Conservation (phyloP, 2,797 vertebrate genomes). For the Hydrolagus colliei region DNA sequence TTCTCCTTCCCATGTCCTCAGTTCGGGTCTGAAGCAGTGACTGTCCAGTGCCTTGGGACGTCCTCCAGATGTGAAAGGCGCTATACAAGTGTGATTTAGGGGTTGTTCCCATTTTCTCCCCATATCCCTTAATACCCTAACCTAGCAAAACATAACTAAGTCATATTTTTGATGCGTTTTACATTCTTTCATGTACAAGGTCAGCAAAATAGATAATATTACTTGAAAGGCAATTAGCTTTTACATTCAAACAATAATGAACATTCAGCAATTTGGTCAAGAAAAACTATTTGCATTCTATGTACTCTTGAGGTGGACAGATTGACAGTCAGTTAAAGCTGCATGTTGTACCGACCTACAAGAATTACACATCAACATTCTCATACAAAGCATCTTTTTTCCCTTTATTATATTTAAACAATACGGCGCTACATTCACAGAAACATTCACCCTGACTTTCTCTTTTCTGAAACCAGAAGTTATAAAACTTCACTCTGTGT, state of each 20-base stretch:
- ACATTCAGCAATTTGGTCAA: background rate
- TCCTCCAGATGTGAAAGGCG: no score
- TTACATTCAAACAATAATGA: background rate
- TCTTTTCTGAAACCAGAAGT: background rate
- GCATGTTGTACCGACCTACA: no score
- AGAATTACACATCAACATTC: background rate
- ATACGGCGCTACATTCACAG: background rate
- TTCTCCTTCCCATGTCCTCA: no score
- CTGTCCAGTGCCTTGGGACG: no score
- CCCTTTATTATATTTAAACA: background rate
- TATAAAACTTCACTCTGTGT: no score
- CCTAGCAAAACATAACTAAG: background rate
- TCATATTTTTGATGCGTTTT: background rate
- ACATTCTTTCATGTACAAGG: background rate
- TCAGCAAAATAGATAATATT: background rate
- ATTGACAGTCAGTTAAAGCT: no score
- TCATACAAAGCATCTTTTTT: background rate
- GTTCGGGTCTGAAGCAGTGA: no score
- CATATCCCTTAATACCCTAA: background rate
- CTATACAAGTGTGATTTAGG: no score
- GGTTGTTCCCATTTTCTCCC: no score
- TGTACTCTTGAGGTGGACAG: no score
- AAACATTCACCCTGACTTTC: background rate
- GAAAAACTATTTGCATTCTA: background rate
- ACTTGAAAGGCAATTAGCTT: background rate